Evolutionary conservation across 2,797 vertebrate genomes (phyloP).

Genomic region (Artibeus lituratus): DNA sequence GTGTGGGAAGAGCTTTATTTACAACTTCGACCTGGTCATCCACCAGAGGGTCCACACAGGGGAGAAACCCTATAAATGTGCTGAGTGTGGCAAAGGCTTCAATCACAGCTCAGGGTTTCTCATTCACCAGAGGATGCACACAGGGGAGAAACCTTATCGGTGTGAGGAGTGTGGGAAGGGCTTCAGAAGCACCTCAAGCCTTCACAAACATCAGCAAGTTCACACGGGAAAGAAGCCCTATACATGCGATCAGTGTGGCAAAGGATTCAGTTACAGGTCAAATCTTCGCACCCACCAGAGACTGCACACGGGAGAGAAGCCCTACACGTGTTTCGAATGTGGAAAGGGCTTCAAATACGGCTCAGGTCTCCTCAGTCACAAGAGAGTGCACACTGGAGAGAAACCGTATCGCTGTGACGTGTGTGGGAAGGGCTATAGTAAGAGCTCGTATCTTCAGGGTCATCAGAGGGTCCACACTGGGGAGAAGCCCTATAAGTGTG

Average conservation of each 20-base stretch:
- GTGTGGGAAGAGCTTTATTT: not conserved
- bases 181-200: conserved; percentile 35
- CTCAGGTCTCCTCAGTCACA: not conserved
- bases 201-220: conserved; percentile 32
- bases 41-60: conserved; percentile 87
- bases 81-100: conserved; percentile 84
- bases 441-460: not conserved
- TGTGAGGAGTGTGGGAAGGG: conserved; percentile 76
- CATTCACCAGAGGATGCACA: conserved; percentile 83
- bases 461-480: not conserved
- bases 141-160: conserved; percentile 80
- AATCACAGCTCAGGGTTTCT: conserved; percentile 84
- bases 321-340: not conserved
- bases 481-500: not conserved
- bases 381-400: not conserved
- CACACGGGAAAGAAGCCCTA: not conserved
- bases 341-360: not conserved
- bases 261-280: not conserved
- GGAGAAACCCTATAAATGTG: conserved; percentile 84
- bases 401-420: not conserved
- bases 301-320: not conserved
- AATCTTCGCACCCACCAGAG: not conserved
- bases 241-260: conserved; percentile 9
- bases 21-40: not conserved
- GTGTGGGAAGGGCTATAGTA: not conserved